phyloP scores from a whole-genome alignment of 37 sponge, comb jelly and placozoan species.

The Lycopodina hypogea region DNA sequence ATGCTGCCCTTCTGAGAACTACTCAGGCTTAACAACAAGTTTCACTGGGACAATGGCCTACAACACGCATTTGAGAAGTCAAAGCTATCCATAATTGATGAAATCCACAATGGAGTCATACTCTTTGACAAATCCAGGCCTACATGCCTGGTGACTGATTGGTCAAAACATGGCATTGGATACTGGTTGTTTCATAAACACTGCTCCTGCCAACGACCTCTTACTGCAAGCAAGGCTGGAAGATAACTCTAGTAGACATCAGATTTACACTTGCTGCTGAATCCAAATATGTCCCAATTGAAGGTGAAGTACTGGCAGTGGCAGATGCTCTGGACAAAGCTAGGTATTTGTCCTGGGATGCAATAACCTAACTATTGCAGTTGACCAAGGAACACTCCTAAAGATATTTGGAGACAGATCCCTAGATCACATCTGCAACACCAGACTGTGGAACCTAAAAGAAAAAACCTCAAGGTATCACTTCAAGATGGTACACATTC shows the following conservation, averaged over 20 bases:
- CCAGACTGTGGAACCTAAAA: constrained; percentile 38
- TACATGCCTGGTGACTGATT: constrained; percentile 45
- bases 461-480: constrained; percentile 35
- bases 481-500: constrained; percentile 47
- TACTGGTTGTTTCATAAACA: constrained; percentile 46
- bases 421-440: constrained; percentile 41
- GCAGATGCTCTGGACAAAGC: constrained; percentile 51
- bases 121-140: constrained; percentile 53
- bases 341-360: constrained; percentile 44
- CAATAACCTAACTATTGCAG: constrained; percentile 35
- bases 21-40: constrained; percentile 31
- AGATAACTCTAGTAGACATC: constrained; percentile 42
- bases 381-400: constrained; percentile 39
- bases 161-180: constrained; percentile 41
- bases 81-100: constrained; percentile 24
- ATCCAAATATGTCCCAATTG: constrained; percentile 42
- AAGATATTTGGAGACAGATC: constrained; percentile 54
- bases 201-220: constrained; percentile 25
- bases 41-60: constrained; percentile 41
- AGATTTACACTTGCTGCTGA: constrained; percentile 47
- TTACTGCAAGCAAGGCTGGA: constrained; percentile 47
- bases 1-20: constrained; percentile 55
- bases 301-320: constrained; percentile 48
- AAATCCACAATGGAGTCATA: constrained; percentile 29
- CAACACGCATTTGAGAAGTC: constrained; percentile 46